Conservation (phyloP, 2,888 invertebrate species). For the Parnassius mnemosyne region DNA sequence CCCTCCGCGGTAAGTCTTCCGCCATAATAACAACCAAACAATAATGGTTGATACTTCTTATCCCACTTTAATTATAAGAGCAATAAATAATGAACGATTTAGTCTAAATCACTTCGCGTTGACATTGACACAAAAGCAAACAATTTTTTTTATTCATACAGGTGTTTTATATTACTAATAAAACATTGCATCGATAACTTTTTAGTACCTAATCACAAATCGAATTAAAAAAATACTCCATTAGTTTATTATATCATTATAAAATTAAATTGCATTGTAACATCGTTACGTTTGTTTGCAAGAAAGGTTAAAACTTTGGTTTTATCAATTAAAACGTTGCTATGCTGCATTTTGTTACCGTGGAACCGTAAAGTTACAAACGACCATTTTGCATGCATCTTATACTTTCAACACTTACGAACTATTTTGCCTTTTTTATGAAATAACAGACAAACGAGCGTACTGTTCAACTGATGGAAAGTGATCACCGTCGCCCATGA, state of each 20-base stretch:
- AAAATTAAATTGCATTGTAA: too few relatives aligned
- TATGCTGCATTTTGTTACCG: not conserved
- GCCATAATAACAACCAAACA: conserved; percentile 37
- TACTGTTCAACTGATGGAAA: not conserved
- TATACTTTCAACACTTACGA: too few relatives aligned
- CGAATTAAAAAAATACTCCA: too few relatives aligned
- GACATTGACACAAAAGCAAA: not conserved
- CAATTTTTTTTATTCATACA: too few relatives aligned
- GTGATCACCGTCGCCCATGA: not conserved
- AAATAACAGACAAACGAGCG: not conserved
- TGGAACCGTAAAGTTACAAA: too few relatives aligned
- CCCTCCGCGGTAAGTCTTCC: conserved; percentile 39
- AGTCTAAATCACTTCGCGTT: not conserved
- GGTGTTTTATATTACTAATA: too few relatives aligned
- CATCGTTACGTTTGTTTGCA: too few relatives aligned
- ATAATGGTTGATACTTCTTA: not conserved
- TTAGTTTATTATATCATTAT: too few relatives aligned
- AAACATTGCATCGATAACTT: too few relatives aligned
- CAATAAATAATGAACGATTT: not conserved
- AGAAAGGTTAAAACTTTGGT: not conserved
- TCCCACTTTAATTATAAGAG: not conserved
- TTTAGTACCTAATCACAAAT: too few relatives aligned
- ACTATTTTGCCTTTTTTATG: not conserved
- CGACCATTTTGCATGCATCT: too few relatives aligned
- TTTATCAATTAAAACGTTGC: conserved; percentile 18